Conservation (phyloP, 2,113 vertebrate species). For the Athene cunicularia region DNA sequence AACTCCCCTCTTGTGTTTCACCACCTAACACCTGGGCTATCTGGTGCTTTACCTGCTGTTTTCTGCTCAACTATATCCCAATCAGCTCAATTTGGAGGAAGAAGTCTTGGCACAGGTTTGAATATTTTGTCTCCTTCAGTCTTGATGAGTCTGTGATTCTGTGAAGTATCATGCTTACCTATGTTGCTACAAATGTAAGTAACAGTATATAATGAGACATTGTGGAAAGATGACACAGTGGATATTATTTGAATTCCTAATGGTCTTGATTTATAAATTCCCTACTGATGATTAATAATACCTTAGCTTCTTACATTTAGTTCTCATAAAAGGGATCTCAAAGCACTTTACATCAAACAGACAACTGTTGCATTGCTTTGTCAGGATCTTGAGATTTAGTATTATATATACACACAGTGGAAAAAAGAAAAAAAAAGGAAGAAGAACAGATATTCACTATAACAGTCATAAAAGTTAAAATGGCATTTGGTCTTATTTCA, state of each 20-base stretch:
- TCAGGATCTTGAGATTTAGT: neutral
- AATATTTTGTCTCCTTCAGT: neutral
- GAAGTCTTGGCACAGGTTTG: neutral
- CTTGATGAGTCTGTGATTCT: too few relatives aligned
- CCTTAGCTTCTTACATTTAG: neutral
- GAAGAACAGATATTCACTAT: neutral
- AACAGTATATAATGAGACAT: neutral
- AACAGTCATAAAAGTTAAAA: neutral
- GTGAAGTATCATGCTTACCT: neutral
- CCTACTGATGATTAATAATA: neutral
- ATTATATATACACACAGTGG: neutral
- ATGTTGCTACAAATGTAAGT: neutral
- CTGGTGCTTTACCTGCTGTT: neutral
- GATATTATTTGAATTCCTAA: neutral
- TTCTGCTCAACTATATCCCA: neutral
- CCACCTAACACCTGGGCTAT: neutral
- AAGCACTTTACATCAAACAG: neutral
- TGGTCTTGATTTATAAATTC: neutral
- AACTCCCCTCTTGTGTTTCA: neutral
- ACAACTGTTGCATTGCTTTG: neutral
- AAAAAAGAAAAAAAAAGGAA: neutral
- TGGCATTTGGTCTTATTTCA: neutral
- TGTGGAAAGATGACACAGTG: neutral
- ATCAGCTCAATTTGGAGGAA: neutral
- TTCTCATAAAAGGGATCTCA: neutral